Base-by-base conservation (phyloP, 2,888 invertebrate species). In the Linnaemya tessellans region DNA sequence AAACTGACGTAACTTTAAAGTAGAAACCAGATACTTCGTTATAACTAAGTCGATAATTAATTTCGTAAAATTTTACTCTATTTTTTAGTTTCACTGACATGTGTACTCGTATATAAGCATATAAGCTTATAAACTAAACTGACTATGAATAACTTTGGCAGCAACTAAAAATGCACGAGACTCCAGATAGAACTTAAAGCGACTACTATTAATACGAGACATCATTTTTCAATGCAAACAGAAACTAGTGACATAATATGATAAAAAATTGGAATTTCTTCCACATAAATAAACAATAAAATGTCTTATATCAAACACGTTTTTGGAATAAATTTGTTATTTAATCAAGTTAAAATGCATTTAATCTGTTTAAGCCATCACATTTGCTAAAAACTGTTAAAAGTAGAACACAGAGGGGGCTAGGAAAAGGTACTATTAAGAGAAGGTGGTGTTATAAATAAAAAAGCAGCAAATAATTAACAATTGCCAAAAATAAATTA, bases 401-500 rank as follows among this genome's bases (percentile, higher is more conserved):
- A 13, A 15, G 15, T 43, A 64, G 13, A 68, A 8, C 58, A 60
- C 9, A 18, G 7, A 20, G 1, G 0, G 9, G 35, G 8, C 1
- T 0, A 25, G 41, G 18, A 38, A 43, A 43, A 30, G 5, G 30
- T 30, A 30, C 30, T 30, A 30, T 13, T 25, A 25, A 18, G 11
- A 67, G 49, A 3, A 3, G 38, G 30, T 49, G 7, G 22, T 22
- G 38, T 15, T 43, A 56, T 13, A 74, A 41, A 80, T 25, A 41
- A 41, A 62, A 18, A 58, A 67, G 43, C 35, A 30, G 30, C 15
- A 83, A 71, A 84, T 64, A 54, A 41, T 60, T 25, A 71, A 43
- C 38, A 74, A 74, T 68, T 84, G 62, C 68, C 78, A 78, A 71
- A 80, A 81, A 77, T 30, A 30, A 3, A 30, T 30, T n/a, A n/a